These are phyloP conservation scores for Brachionus paranguensis DNA, from an alignment of 1,140 invertebrate species.

Conservation along the genomic window DNA sequence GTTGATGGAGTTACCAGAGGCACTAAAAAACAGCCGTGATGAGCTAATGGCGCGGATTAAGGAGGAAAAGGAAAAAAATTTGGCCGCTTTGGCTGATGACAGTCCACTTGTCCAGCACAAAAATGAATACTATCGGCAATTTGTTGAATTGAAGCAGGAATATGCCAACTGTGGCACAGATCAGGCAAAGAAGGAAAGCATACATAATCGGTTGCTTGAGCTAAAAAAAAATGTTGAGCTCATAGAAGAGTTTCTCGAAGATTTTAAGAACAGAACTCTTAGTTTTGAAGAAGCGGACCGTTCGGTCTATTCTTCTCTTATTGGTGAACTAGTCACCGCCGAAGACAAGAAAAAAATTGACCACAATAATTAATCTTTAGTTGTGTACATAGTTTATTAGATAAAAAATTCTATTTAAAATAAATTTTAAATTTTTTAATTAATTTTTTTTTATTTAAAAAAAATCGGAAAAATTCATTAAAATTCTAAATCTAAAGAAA, in stretches of 20 bases:
- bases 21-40: constrained; percentile 10
- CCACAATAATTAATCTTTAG: not conserved
- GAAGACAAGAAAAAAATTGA: not conserved
- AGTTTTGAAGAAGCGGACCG: constrained; percentile 32
- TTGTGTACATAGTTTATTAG: not conserved
- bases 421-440: not conserved
- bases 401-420: not conserved
- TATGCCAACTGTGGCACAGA: not conserved
- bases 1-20: constrained; percentile 16
- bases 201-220: not conserved
- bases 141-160: constrained; percentile 9
- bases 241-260: constrained; percentile 29
- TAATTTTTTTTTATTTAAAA: not conserved
- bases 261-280: constrained; percentile 29
- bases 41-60: constrained; percentile 6
- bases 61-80: constrained; percentile 33
- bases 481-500: no score
- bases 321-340: not conserved
- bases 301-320: not conserved
- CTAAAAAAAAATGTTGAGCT: constrained; percentile 26
- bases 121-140: not conserved
- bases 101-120: constrained; percentile 8
- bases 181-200: not conserved
- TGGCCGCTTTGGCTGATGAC: not conserved
- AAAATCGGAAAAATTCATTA: no score